These are phyloP conservation scores for Aphodius sticticus DNA, from an alignment of 2,888 invertebrate species.

Conservation along the genomic window DNA sequence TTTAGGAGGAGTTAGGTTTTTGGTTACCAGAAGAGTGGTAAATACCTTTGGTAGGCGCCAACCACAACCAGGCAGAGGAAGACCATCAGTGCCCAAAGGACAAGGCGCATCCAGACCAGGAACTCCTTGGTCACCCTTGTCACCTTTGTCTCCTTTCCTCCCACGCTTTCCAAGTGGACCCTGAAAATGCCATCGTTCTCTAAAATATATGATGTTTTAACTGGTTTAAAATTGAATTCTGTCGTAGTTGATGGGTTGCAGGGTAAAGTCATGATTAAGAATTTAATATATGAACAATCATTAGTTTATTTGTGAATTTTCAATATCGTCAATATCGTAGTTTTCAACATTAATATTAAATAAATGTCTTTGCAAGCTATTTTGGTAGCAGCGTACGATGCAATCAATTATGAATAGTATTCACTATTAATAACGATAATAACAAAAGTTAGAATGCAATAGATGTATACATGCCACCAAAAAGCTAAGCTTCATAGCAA, in stretches of 20 bases:
- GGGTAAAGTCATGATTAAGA: not conserved
- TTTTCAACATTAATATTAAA: too few species aligned
- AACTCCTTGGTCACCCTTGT: conserved; percentile 95
- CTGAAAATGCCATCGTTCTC: conserved; percentile 57
- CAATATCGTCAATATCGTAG: too few species aligned
- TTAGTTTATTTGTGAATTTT: not conserved
- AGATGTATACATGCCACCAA: not conserved
- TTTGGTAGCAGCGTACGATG: not conserved
- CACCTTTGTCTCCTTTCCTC: conserved; percentile 90
- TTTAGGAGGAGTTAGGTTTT: too few species aligned
- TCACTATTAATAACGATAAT: too few species aligned
- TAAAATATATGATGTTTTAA: too few species aligned
- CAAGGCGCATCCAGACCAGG: conserved; percentile 99
- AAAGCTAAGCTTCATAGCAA: not conserved
- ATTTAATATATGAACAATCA: not conserved
- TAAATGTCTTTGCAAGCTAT: not conserved
- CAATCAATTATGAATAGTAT: not conserved
- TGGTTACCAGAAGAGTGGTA: too few species aligned
- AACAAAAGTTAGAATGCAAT: not conserved
- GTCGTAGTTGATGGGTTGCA: not conserved
- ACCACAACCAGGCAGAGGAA: conserved; percentile 95
- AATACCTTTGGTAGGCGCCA: conserved; percentile 87
- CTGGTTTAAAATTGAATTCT: not conserved
- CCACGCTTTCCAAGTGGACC: conserved; percentile 91
- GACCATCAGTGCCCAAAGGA: conserved; percentile 93